A percentile compares a stretch with the other conserved stretches of the same genome.
phyloP scores from a whole-genome alignment of 37 sponge, comb jelly and placozoan genomes.

The Theonella swinhoei region DNA sequence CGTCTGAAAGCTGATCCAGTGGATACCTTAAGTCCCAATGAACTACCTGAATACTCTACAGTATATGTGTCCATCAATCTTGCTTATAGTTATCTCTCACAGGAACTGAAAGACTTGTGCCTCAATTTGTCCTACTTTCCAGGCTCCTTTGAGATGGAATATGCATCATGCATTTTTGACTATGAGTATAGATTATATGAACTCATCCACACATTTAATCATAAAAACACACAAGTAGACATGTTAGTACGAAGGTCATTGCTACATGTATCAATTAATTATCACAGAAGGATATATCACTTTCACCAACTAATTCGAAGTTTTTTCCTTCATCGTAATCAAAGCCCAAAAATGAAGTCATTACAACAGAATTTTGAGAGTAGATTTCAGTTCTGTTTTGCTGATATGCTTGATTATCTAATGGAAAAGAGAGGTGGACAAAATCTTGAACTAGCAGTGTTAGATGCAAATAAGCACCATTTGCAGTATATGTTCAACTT shows the following conservation, averaged over 20 bases:
- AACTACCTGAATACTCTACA: not conserved
- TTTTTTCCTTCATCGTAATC: constrained; percentile 17
- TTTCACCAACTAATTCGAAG: constrained; percentile 31
- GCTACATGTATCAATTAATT: too few species aligned
- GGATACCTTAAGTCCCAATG: constrained; percentile 15
- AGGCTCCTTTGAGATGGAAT: constrained; percentile 14
- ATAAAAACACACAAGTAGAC: not conserved
- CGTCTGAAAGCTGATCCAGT: constrained; percentile 5
- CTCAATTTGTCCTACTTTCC: constrained; percentile 24
- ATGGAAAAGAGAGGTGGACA: not conserved
- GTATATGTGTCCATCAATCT: constrained; percentile 8
- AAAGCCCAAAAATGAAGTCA: not conserved
- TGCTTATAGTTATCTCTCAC: constrained; percentile 15
- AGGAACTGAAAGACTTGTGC: not conserved
- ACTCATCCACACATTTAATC: too few species aligned
- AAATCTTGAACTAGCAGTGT: not conserved
- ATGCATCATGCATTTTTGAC: not conserved
- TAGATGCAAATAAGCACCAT: constrained; percentile 43
- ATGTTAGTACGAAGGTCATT: constrained; percentile 30
- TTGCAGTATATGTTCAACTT: not conserved
- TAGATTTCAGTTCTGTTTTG: constrained; percentile 4
- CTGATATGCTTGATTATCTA: not conserved
- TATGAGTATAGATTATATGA: too few species aligned
- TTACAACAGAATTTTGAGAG: not conserved
- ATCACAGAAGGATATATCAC: too few species aligned